Evolutionary conservation across 1,140 invertebrate species (phyloP), one percentile per base, ranked within the genome.

Genomic region (Dryas iulia): DNA sequence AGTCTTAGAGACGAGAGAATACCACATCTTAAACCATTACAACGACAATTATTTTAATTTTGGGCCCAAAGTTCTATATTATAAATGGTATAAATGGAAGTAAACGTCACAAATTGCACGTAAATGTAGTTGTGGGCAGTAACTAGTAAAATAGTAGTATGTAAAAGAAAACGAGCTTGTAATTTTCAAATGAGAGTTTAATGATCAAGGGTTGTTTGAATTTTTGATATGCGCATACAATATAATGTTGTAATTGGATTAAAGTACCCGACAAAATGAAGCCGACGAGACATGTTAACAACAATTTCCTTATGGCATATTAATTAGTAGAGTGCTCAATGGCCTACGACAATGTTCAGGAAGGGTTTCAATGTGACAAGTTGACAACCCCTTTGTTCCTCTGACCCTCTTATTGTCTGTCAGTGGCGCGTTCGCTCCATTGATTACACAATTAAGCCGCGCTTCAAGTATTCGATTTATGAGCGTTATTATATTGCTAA

Each of bases 321-420:
- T 77, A 83, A 83, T 83, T 80, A 83, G 66, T 62, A 31, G 31
- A 69, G 54, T 66, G 71, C 76, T 78, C 66, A 78, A 35, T 76
- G 72, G 61, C 54, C 68, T 72, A 59, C 62, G 69, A 82, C 65
- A 77, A 74, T 79, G 74, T 76, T 59, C 79, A 71, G 74, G 72
- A 82, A 83, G 75, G 81, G 84, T 82, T 83, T 79, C 74, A 73
- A 78, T 76, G 66, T 79, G 72, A 54, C 35, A 68, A 63, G 53
- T 56, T 65, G 54, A 57, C 61, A 77, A 23, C 69, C 76, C 79
- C 78, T 78, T 80, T 78, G 71, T 73, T 47, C 59, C 66, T 54
- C 57, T 59, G 64, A 25, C 65, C 59, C 74, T 72, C 69, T 72
- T 61, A 66, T 47, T 59, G 66, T 61, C 62, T 79, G 80, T 73